These are phyloP conservation scores for Lutraria lutraria DNA, from an alignment of 2,888 invertebrate species.

Conservation along the genomic window DNA sequence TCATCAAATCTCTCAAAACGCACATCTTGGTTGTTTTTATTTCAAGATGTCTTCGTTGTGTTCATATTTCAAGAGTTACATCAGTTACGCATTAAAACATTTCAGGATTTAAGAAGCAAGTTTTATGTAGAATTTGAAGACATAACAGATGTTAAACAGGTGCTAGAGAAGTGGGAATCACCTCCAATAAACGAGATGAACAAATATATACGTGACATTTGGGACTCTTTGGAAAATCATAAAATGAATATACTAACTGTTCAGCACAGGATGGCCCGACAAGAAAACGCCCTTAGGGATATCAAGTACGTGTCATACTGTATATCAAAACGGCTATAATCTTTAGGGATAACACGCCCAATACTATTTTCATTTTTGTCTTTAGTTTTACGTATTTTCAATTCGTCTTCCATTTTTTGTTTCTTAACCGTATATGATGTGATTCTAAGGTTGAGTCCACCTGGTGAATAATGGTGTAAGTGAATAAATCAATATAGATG, in stretches of 20 bases:
- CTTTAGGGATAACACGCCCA: neutral
- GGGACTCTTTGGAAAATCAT: constrained; percentile 77
- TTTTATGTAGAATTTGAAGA: constrained; percentile 70
- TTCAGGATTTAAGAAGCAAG: constrained; percentile 31
- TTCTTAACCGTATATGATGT: neutral
- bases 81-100: neutral
- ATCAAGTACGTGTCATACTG: constrained; percentile 75
- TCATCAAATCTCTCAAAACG: no score
- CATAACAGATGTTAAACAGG: constrained; percentile 72
- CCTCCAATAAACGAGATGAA: constrained; percentile 79
- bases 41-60: no score
- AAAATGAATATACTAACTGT: constrained; percentile 78
- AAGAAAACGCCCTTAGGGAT: constrained; percentile 75
- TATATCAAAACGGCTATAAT: neutral
- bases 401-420: neutral
- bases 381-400: neutral
- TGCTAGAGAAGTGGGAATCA: constrained; percentile 79
- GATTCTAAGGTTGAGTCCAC: neutral
- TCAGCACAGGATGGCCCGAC: constrained; percentile 77
- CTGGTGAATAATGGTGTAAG: neutral
- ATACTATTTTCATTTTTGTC: neutral
- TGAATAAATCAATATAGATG: neutral
- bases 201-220: constrained; percentile 77
- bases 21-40: no score
- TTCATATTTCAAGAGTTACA: no score